Evolutionary conservation across 2,888 invertebrate species (phyloP).

Genomic region (Oscheius onirici): DNA sequence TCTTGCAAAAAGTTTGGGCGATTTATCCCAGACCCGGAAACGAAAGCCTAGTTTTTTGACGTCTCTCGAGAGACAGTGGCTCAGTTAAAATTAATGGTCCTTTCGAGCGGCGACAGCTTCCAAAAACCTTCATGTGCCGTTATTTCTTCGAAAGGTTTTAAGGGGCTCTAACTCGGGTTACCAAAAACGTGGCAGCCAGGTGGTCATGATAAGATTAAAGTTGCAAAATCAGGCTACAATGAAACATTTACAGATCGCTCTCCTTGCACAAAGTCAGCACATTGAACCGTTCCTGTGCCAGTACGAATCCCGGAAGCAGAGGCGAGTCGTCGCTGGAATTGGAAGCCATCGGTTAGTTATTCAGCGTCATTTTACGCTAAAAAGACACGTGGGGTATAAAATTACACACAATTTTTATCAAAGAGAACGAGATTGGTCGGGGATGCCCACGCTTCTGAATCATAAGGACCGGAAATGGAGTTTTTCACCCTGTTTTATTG

Average conservation of each 20-base stretch:
- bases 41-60: too few species aligned
- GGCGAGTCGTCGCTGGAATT: constrained; percentile 63
- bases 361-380: neutral
- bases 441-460: too few species aligned
- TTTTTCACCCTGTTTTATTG: too few species aligned
- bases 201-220: neutral
- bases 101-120: neutral
- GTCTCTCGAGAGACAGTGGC: neutral
- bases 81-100: constrained; percentile 14
- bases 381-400: neutral
- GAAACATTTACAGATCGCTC: constrained; percentile 56
- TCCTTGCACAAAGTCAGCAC: constrained; percentile 65
- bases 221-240: neutral
- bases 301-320: constrained; percentile 47
- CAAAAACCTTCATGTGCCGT: neutral
- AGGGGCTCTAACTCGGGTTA: neutral
- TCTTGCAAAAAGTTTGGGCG: too few species aligned
- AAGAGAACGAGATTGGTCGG: too few species aligned
- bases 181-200: neutral
- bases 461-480: too few species aligned
- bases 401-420: neutral
- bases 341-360: constrained; percentile 57
- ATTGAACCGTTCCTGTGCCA: constrained; percentile 57
- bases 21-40: too few species aligned
- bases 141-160: neutral